Percentiles rank a stretch among this genome's conserved stretches.
These are phyloP conservation scores for Molossus alvarezi DNA, from an alignment of 2,797 vertebrate species.

Conservation along the genomic window DNA sequence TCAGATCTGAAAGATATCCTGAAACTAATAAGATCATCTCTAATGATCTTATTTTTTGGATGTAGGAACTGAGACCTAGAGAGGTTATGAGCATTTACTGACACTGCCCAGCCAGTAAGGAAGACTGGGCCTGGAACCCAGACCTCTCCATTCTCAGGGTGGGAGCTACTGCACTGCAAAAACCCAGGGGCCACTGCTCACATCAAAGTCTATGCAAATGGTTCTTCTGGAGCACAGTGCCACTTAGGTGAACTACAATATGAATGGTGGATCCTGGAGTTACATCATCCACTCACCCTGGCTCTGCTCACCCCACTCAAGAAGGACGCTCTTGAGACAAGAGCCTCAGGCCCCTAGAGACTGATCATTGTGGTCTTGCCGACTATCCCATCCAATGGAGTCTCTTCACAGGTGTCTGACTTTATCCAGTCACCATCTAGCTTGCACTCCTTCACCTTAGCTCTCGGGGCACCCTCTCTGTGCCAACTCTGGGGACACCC, in stretches of 20 bases:
- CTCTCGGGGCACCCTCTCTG: background rate
- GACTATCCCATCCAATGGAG: background rate
- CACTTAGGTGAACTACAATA: background rate
- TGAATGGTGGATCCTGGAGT: background rate
- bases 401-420: slow-evolving; percentile 6
- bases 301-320: background rate
- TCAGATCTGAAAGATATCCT: slow-evolving; percentile 39
- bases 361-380: background rate
- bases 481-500: slow-evolving; percentile 32
- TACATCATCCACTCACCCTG: background rate
- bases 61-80: slow-evolving; percentile 27
- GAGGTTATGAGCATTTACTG: background rate
- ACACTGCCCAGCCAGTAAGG: slow-evolving; percentile 1
- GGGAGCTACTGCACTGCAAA: background rate
- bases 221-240: background rate
- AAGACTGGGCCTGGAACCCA: background rate
- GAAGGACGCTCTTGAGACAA: slow-evolving; percentile 37
- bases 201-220: background rate
- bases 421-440: background rate
- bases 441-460: background rate
- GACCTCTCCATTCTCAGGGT: background rate
- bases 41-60: background rate
- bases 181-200: background rate
- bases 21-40: slow-evolving; percentile 21
- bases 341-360: background rate